phyloP scores from a whole-genome alignment of 1,140 invertebrate genomes.

The Samia ricini region DNA sequence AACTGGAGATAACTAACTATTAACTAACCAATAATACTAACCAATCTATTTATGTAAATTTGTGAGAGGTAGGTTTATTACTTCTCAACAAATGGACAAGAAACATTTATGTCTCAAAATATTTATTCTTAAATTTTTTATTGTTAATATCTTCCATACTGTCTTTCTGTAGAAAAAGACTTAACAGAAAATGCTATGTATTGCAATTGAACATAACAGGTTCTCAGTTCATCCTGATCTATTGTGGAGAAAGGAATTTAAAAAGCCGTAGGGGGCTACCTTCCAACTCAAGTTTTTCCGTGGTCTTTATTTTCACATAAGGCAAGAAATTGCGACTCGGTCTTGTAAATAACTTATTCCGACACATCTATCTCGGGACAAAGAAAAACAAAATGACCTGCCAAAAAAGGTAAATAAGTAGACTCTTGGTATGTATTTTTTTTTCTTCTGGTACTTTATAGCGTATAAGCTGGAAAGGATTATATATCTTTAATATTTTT shows the following conservation, averaged over 20 bases:
- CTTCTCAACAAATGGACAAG: too few species aligned
- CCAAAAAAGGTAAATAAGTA: constrained; percentile 14
- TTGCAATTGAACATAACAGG: neutral
- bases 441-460: neutral
- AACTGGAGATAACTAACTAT: too few species aligned
- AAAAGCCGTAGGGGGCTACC: neutral
- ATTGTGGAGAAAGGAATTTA: neutral
- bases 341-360: constrained; percentile 21
- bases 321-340: constrained; percentile 14
- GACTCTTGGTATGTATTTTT: constrained; percentile 10
- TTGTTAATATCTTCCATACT: too few species aligned
- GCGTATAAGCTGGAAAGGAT: too few species aligned
- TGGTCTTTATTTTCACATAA: constrained; percentile 16
- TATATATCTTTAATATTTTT: too few species aligned
- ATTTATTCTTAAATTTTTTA: too few species aligned
- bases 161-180: too few species aligned
- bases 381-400: constrained; percentile 13
- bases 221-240: neutral
- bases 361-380: constrained; percentile 13
- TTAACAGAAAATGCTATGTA: too few species aligned
- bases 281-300: neutral
- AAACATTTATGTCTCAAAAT: too few species aligned
- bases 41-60: too few species aligned
- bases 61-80: too few species aligned
- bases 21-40: too few species aligned